Base-by-base conservation (phyloP, 2,888 invertebrate species). In the Isoperla grammatica region DNA sequence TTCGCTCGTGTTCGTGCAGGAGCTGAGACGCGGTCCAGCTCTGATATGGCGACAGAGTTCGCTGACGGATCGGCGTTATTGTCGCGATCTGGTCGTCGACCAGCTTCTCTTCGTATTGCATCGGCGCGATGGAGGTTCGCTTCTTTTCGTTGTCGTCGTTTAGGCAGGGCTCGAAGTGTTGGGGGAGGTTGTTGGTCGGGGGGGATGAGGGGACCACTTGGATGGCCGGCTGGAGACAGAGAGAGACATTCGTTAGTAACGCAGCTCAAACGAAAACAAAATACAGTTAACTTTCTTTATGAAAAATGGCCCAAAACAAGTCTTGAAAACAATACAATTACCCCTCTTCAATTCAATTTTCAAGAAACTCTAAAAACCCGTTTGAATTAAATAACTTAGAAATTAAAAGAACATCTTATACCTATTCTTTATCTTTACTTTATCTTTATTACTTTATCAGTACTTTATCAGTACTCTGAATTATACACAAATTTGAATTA, bases 11-110 rank as follows among this genome's bases (percentile, higher is more conserved):
- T 66, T 81, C 81, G 64, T 79, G 79, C 1, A 83, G 70, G 11
- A 83, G 71, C 65, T 83, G 81, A 2, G 80, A 79, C 1, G 82
- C 82, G 22, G 79, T 80, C 82, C 83, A 82, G 1, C 79, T 80
- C 66, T 80, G 81, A 67, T 76, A 80, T 0, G 80, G 81, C 64
- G 78, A 79, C 35, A 80, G 69, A 8, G 74, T 73, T 63, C 77
- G 71, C 1, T 75, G 76, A 37, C 77, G 67, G 39, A 74, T 74
- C 12, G 53, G 53, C 17, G 53, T 53, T 15, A 53, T 6, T 4
- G 20, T 39, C 17, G 53, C 37, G 17, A 37, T 17, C 53, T 35
- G 53, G 15, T 37, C 53, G 53, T 53, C 53, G 9, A 5, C 77
- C 42, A 56, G 75, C 57, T 76, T 76, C 65, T 76, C 75, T 62